These are phyloP conservation scores for Epinotia brunnichana DNA, from an alignment of 2,888 invertebrate genomes.

Conservation along the genomic window DNA sequence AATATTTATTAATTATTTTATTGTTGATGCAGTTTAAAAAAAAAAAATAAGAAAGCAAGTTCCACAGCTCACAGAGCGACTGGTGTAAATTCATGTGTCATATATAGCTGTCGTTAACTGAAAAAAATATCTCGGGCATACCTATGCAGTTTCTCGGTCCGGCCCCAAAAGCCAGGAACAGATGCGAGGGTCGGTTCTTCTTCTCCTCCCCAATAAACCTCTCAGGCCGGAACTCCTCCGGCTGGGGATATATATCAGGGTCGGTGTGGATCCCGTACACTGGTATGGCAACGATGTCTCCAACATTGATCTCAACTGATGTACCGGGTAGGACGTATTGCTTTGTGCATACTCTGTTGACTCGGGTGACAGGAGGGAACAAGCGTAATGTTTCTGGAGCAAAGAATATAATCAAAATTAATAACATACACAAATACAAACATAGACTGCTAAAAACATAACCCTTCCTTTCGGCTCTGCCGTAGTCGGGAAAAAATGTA, in stretches of 20 bases:
- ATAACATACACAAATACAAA: too few relatives aligned
- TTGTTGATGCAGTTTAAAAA: too few relatives aligned
- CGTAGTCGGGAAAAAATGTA: too few relatives aligned
- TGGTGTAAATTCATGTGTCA: too few relatives aligned
- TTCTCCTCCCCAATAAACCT: constrained; percentile 83
- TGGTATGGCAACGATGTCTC: constrained; percentile 75
- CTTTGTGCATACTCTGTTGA: constrained; percentile 82
- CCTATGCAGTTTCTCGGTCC: constrained; percentile 83
- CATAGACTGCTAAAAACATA: too few relatives aligned
- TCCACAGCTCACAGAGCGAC: too few relatives aligned
- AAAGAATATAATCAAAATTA: too few relatives aligned
- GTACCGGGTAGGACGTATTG: constrained; percentile 80
- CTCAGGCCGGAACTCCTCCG: constrained; percentile 80
- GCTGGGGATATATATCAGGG: constrained; percentile 81
- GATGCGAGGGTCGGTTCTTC: constrained; percentile 73
- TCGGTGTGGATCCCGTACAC: constrained; percentile 82
- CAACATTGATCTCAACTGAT: constrained; percentile 71
- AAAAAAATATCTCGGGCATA: constrained; percentile 50
- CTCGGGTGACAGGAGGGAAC: constrained; percentile 81
- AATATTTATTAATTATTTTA: too few relatives aligned
- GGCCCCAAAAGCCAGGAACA: constrained; percentile 82
- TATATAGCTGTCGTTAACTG: too few relatives aligned
- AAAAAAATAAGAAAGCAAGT: too few relatives aligned
- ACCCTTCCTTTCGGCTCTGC: too few relatives aligned
- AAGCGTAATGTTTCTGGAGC: constrained; percentile 83